Percentiles rank a stretch among this genome's conserved stretches.
These are phyloP conservation scores for Nesospiza acunhae DNA, from an alignment of 2,113 vertebrate genomes.

Conservation along the genomic window DNA sequence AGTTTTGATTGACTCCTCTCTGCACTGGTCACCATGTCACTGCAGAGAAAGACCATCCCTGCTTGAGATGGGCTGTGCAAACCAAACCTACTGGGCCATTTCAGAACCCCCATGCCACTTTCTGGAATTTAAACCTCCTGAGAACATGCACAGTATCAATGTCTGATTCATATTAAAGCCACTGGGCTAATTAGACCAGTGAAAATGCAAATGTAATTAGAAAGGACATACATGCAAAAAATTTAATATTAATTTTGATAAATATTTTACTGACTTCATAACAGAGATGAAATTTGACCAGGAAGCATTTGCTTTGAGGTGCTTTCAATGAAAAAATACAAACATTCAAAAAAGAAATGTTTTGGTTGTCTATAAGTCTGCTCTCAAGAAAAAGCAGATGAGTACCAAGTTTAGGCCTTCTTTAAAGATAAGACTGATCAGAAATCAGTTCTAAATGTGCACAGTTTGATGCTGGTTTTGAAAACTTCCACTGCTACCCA, in stretches of 20 bases:
- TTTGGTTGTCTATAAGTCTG: not conserved
- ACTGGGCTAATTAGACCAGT: not conserved
- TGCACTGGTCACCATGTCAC: not conserved
- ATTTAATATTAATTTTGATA: not conserved
- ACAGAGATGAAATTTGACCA: constrained; percentile 27
- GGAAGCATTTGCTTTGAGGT: not conserved
- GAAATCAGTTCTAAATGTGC: not conserved
- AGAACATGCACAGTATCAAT: not conserved
- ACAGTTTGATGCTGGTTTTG: not conserved
- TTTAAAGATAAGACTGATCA: not conserved
- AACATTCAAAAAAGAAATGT: not conserved
- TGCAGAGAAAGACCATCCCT: not conserved
- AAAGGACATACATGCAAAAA: not conserved
- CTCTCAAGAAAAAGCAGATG: not conserved
- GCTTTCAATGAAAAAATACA: not conserved
- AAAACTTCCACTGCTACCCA: not conserved
- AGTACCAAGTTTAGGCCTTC: not conserved
- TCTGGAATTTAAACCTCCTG: not conserved
- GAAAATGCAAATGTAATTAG: constrained; percentile 46
- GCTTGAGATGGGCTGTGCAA: not conserved
- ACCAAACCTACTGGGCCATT: not conserved
- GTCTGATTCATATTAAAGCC: not conserved
- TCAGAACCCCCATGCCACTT: not conserved
- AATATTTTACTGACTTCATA: constrained; percentile 29
- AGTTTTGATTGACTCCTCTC: not conserved